Conservation (phyloP, 2,797 vertebrate genomes). For the Euthynnus affinis region DNA sequence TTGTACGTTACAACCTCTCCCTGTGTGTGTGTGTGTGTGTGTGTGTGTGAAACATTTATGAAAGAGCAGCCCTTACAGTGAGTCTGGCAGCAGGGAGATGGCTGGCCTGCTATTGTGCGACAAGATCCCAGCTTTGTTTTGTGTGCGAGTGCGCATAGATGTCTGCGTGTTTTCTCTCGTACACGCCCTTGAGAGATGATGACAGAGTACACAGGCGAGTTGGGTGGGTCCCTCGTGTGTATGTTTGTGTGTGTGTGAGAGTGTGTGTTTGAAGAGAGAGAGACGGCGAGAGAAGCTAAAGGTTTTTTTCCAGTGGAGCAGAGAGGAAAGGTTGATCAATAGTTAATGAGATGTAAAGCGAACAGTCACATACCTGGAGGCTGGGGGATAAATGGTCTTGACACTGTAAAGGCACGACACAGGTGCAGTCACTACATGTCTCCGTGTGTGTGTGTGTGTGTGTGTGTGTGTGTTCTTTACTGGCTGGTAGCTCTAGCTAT, state of each 20-base stretch:
- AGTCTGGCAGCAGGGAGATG: constrained; percentile 27
- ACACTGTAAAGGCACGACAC: constrained; percentile 54
- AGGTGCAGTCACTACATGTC: constrained; percentile 15
- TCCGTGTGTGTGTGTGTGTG: constrained; percentile 13
- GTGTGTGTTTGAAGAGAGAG: constrained; percentile 18
- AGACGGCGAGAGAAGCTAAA: constrained; percentile 23
- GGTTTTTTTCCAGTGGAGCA: constrained; percentile 44
- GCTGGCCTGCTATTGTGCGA: constrained; percentile 52
- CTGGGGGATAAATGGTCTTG: constrained; percentile 57
- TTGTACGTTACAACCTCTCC: constrained; percentile 37
- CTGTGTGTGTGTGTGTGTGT: constrained; percentile 32
- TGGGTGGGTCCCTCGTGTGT: constrained; percentile 63
- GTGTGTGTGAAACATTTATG: constrained; percentile 24
- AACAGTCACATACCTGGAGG: constrained; percentile 74
- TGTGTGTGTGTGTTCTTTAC: not conserved
- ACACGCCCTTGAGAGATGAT: constrained; percentile 69
- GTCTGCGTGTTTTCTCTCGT: constrained; percentile 40
- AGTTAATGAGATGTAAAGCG: constrained; percentile 80
- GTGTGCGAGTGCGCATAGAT: not conserved
- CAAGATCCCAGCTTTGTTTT: constrained; percentile 47
- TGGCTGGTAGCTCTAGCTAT: constrained; percentile 17
- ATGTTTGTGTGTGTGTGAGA: constrained; percentile 36
- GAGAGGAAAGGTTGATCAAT: constrained; percentile 70
- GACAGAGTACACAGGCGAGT: constrained; percentile 64
- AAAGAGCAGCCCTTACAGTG: constrained; percentile 29